Evolutionary conservation across 37 sponge, comb jelly and placozoan genomes (phyloP).

Genomic region (Mnemiopsis leidyi): DNA sequence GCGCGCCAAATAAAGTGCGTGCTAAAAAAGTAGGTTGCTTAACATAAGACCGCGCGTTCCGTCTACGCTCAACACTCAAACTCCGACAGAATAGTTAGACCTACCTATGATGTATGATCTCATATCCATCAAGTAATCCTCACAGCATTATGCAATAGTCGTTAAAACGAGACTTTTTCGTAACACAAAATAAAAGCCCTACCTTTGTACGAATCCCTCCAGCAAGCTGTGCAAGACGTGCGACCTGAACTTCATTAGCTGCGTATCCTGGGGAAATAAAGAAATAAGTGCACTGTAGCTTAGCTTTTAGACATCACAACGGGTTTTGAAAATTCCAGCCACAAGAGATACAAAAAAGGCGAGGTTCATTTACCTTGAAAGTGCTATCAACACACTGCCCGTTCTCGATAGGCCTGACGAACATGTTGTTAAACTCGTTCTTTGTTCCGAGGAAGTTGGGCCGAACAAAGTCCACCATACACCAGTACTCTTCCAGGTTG

Average conservation of each 20-base stretch:
- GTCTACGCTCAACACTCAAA: neutral
- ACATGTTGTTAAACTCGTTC: slow-evolving; percentile 91
- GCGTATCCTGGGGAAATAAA: slow-evolving; percentile 69
- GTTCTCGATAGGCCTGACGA: slow-evolving; percentile 92
- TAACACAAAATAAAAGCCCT: neutral
- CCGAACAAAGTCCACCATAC: slow-evolving; percentile 99
- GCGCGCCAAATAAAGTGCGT: neutral
- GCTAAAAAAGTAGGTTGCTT: neutral
- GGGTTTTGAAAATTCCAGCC: no score
- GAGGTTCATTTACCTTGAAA: slow-evolving; percentile 66
- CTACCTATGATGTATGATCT: neutral
- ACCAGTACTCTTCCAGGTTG: slow-evolving; percentile 98
- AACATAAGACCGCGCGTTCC: neutral
- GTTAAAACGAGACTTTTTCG: neutral
- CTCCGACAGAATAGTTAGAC: neutral
- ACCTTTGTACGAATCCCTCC: slow-evolving; percentile 72
- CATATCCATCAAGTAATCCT: neutral
- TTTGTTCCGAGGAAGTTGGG: slow-evolving; percentile 97
- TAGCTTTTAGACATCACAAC: no score
- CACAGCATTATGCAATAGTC: neutral
- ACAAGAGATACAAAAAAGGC: no score
- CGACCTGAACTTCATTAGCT: slow-evolving; percentile 69
- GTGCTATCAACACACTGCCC: slow-evolving; percentile 97
- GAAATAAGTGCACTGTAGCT: no score
- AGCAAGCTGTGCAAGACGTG: slow-evolving; percentile 71